Evolutionary conservation across 1,140 invertebrate genomes (phyloP).

Genomic region (Zaprionus capensis): DNA sequence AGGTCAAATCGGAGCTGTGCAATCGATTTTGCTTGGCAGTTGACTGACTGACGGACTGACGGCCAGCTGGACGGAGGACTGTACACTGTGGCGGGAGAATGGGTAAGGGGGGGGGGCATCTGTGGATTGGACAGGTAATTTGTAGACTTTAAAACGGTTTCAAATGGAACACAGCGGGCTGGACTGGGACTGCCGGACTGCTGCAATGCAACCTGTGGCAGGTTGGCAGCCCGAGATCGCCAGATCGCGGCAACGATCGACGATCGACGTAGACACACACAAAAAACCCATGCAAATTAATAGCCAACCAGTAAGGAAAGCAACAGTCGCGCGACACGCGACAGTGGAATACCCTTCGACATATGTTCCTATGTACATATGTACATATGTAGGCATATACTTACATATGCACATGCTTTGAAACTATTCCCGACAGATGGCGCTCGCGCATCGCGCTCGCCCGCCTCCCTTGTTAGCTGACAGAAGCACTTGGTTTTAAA

Average conservation of each 20-base stretch:
- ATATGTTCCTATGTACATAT: no score
- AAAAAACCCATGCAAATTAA: constrained; percentile 77
- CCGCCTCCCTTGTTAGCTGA: no score
- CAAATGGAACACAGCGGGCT: constrained; percentile 56
- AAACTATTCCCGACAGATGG: no score
- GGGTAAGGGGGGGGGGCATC: constrained; percentile 2
- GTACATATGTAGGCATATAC: no score
- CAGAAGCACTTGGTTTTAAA: no score
- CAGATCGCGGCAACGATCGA: constrained; percentile 25
- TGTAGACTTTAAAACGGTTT: constrained; percentile 79
- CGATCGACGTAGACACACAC: constrained; percentile 27
- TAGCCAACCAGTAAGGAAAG: no score
- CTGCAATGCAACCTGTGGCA: constrained; percentile 32
- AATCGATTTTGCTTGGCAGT: constrained; percentile 64
- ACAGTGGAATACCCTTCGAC: no score
- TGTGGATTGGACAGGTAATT: constrained; percentile 74
- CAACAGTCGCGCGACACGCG: no score
- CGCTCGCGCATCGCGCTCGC: no score
- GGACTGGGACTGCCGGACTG: constrained; percentile 8
- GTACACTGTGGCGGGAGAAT: constrained; percentile 9
- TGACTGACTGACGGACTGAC: constrained; percentile 64
- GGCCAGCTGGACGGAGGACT: constrained; percentile 10
- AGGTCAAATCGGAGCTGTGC: constrained; percentile 67
- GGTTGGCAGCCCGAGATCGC: constrained; percentile 29
- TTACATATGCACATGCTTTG: no score